Evolutionary conservation across 2,888 invertebrate genomes (phyloP).

Genomic region (Microdon myrmicae): DNA sequence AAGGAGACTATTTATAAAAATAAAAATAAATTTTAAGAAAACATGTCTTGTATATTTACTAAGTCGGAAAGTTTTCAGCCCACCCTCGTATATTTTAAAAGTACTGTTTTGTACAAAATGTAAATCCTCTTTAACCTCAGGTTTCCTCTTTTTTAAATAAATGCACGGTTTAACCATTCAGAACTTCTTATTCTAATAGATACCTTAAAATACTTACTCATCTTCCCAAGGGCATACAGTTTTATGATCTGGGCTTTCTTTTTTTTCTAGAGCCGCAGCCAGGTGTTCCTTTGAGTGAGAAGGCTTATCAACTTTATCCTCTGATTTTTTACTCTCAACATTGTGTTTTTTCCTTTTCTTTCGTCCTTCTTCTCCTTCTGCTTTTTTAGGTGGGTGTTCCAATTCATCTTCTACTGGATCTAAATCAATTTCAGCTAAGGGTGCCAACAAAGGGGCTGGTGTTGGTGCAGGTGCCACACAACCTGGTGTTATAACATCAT

Average conservation of each 20-base stretch:
- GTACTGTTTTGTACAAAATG: too few relatives aligned
- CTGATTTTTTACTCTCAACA: slow-evolving; percentile 57
- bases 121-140: too few relatives aligned
- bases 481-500: slow-evolving; percentile 60
- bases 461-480: slow-evolving; percentile 65
- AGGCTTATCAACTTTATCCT: slow-evolving; percentile 53
- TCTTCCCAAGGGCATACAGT: slow-evolving; percentile 96
- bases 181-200: too few relatives aligned
- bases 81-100: too few relatives aligned
- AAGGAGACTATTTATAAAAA: too few relatives aligned
- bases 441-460: slow-evolving; percentile 70
- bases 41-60: too few relatives aligned
- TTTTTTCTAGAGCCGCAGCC: slow-evolving; percentile 56
- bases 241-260: slow-evolving; percentile 71
- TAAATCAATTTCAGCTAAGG: slow-evolving; percentile 76
- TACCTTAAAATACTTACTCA: slow-evolving; percentile 79
- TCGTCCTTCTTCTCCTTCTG: slow-evolving; percentile 49
- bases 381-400: slow-evolving; percentile 33
- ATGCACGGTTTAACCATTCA: too few relatives aligned
- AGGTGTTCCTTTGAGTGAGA: slow-evolving; percentile 2
- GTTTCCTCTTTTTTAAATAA: too few relatives aligned
- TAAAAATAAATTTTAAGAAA: too few relatives aligned
- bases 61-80: too few relatives aligned
- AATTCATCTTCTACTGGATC: slow-evolving; percentile 75
- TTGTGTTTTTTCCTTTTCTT: slow-evolving; percentile 62